Percentiles rank a stretch among this genome's conserved stretches.
phyloP scores from a whole-genome alignment of 2,113 vertebrate species.

The Oreochromis tanganicae region DNA sequence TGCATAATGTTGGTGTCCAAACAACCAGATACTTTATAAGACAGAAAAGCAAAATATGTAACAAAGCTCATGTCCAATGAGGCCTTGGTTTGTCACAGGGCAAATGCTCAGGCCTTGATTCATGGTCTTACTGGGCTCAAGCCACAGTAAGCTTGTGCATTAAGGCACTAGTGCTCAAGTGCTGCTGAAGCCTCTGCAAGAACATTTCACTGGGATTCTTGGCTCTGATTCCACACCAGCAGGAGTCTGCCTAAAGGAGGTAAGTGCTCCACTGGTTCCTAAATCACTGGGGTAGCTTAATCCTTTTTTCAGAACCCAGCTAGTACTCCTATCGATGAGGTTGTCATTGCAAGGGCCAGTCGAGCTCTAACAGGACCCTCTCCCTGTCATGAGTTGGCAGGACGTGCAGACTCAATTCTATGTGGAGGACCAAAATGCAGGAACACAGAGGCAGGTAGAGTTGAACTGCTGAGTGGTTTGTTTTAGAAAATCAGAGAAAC shows the following conservation, averaged over 20 bases:
- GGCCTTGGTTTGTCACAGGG: neutral
- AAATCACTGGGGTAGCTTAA: neutral
- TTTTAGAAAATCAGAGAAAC: neutral
- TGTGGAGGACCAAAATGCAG: neutral
- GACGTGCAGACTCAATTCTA: neutral
- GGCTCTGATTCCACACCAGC: neutral
- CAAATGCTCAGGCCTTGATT: neutral
- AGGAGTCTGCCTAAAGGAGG: neutral
- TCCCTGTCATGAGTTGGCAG: neutral
- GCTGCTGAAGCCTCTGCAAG: neutral
- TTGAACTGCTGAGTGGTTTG: neutral
- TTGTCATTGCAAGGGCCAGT: neutral
- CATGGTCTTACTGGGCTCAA: neutral
- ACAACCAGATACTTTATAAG: neutral
- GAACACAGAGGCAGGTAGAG: neutral
- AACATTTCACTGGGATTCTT: neutral
- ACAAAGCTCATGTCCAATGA: neutral
- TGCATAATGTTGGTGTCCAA: neutral
- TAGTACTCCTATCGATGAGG: neutral
- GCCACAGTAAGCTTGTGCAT: neutral
- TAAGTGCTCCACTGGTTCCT: neutral
- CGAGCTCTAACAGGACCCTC: accelerated
- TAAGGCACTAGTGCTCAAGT: neutral
- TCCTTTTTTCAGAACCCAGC: neutral
- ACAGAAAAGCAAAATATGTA: neutral